phyloP scores from a whole-genome alignment of 2,888 invertebrate species.

The Scaptomyza reducta region DNA sequence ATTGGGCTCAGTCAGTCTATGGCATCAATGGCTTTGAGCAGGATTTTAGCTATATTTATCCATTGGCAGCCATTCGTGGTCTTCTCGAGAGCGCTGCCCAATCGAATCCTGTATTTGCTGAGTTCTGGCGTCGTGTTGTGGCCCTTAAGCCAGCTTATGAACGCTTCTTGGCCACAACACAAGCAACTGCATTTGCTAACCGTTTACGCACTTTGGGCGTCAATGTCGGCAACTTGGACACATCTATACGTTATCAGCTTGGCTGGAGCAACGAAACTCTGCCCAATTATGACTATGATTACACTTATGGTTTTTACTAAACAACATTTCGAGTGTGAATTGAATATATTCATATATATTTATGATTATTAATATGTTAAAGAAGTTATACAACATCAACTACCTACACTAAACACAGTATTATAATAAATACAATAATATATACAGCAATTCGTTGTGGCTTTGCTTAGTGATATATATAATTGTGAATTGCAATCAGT shows the following conservation, averaged over 20 bases:
- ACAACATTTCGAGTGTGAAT: no score
- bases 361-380: no score
- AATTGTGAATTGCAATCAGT: no score
- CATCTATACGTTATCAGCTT: slow-evolving; percentile 51
- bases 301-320: slow-evolving; percentile 17
- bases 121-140: slow-evolving; percentile 71
- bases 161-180: slow-evolving; percentile 49
- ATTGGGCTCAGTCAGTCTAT: slow-evolving; percentile 59
- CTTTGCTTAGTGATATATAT: no score
- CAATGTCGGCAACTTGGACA: slow-evolving; percentile 45
- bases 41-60: slow-evolving; percentile 69
- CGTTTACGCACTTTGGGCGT: slow-evolving; percentile 50
- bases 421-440: no score
- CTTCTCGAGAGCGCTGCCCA: slow-evolving; percentile 67
- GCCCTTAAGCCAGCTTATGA: slow-evolving; percentile 76
- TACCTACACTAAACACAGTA: no score
- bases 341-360: no score
- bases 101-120: slow-evolving; percentile 66
- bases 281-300: slow-evolving; percentile 30
- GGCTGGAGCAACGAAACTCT: slow-evolving; percentile 63
- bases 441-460: no score
- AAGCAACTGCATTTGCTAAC: slow-evolving; percentile 21
- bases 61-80: slow-evolving; percentile 58
- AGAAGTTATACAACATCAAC: no score
- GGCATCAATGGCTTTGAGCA: slow-evolving; percentile 78